These are phyloP conservation scores for Ciconia nigra DNA, from an alignment of 2,797 vertebrate genomes.

Conservation along the genomic window DNA sequence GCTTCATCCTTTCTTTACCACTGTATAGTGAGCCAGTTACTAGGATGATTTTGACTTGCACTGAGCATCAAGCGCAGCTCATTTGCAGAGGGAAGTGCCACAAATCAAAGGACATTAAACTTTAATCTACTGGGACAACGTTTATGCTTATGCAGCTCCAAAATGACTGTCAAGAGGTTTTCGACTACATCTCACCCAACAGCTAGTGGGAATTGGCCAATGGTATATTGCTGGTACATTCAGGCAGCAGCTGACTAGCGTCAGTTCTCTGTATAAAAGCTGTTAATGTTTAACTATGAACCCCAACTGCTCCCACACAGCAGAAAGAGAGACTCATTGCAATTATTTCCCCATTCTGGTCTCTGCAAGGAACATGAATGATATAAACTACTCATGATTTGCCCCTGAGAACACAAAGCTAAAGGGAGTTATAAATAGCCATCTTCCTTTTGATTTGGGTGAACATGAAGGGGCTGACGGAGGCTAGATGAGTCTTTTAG, in stretches of 20 bases:
- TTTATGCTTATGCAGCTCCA: neutral
- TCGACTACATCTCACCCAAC: neutral
- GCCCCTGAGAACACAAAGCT: neutral
- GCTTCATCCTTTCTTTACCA: neutral
- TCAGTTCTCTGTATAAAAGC: neutral
- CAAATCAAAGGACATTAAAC: neutral
- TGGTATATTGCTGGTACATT: neutral
- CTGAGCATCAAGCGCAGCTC: neutral
- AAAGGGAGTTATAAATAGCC: neutral
- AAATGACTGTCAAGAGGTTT: neutral
- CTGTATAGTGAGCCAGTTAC: fast-evolving
- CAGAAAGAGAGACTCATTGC: neutral
- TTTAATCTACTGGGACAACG: neutral
- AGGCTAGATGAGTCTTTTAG: neutral
- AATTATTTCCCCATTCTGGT: neutral
- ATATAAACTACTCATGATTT: fast-evolving
- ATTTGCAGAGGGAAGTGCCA: neutral
- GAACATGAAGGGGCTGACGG: neutral
- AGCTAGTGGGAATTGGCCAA: neutral
- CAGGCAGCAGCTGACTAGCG: neutral
- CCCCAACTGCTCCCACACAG: neutral
- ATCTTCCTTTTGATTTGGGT: neutral
- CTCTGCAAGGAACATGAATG: neutral
- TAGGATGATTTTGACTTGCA: too few relatives aligned
- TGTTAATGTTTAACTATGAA: neutral